Base-by-base conservation (phyloP, 2,113 vertebrate genomes). In the Columbina picui region DNA sequence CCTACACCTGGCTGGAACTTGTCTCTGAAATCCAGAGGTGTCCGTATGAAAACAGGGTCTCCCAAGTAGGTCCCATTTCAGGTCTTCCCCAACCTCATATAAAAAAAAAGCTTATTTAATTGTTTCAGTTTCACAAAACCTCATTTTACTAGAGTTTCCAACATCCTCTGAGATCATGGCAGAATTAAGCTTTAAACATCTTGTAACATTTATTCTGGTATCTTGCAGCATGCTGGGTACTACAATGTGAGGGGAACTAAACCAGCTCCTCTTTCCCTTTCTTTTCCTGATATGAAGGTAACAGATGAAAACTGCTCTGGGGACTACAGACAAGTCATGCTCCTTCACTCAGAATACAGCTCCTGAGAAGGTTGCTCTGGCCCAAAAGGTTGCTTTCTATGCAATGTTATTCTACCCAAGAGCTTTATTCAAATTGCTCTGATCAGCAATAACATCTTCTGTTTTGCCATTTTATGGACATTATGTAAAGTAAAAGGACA, bases 401-500 rank as follows among this genome's bases (percentile, higher is more conserved):
- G 39, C 30, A 92, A 84, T 6, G 8, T 85, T 93, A 82, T 64
- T 93, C 56, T 32, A 60, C 25, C 81, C 64, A 55, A 86, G 49
- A 89, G 80, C 68, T 93, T 94, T 75, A 77, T 41, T 36, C 36
- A 86, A 92, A 94, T 96, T 96, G 92, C 94, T 95, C 68, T 89
- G 68, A 84, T 90, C 90, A 96, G 94, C 61, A 95, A 67, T 87
- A 92, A 90, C 29, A 68, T 90, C 63, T 93, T 95, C 94, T 86
- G 91, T 55, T 84, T 93, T 95, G 69, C 78, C 82, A 79, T 96
- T 96, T 93, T 91, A 94, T 90, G 90, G 74, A 68, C 60, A 94
- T 96, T 96, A 94, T 64, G 89, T 93, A 79, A 96, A 95, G 65
- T 96, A 96, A 95, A 90, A 97, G 92, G 67, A 93, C 53, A 96